Evolutionary conservation across 2,113 vertebrate species (phyloP), one percentile per base, ranked within the genome.

Genomic region (Mustela lutreola): DNA sequence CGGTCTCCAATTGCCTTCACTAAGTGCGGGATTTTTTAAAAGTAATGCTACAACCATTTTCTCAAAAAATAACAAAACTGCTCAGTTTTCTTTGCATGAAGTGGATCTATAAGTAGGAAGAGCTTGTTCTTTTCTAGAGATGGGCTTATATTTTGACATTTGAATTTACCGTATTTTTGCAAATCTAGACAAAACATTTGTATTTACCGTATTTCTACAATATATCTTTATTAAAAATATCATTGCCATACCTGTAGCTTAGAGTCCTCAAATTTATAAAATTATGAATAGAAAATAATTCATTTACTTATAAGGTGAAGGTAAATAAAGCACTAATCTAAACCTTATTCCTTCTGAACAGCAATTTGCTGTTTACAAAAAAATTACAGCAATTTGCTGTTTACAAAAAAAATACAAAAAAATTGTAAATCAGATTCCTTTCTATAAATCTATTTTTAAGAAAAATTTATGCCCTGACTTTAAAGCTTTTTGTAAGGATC

Each of bases 381-480:
- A 42, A 42, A 42, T 42, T 42, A 42, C 4, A 42, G 42, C 42
- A 42, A 42, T 42, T 42, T 42, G 39, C 39, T 42, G 42, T 42
- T 42, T 42, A 42, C 42, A 42, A 42, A 42, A 42, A 42, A 42
- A 42, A 4, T 42, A 39, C 39, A 39, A 39, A 39, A 39, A 39
- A 39, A 39, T 39, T 89, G 21, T 89, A 94, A 73, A 65, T 91
- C 63, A 71, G 15, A 56, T 45, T 26, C 15, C 2, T 53, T 70
- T 90, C 14, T 85, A 76, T 56, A 90, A 97, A 53, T 92, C 31
- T 82, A 6, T 93, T 97, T 90, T 12, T 22, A 31, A 89, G 60
- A 4, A 73, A 42, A 83, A 80, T 86, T 9, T 87, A 91, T 19
- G 7, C 24, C 50, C 58, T 63, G 26, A 58, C 82, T 93, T 89